Percentiles rank a stretch among this genome's conserved stretches.
phyloP scores from a whole-genome alignment of 1,140 invertebrate genomes.

The Hydropsyche tenuis region DNA sequence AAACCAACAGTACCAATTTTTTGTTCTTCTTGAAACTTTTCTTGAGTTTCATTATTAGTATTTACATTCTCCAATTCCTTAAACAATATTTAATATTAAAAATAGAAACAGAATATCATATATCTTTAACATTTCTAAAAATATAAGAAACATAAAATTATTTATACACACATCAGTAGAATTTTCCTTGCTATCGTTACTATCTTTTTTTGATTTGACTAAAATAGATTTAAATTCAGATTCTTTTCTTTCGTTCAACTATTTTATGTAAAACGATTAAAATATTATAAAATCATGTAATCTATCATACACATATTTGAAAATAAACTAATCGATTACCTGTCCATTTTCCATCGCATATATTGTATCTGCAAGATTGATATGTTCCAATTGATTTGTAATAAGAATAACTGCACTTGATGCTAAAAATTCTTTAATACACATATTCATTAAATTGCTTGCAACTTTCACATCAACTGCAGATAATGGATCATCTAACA shows the following conservation, averaged over 20 bases:
- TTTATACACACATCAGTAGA: too few relatives aligned
- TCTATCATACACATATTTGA: not conserved
- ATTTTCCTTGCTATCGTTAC: too few relatives aligned
- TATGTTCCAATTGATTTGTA: conserved; percentile 81
- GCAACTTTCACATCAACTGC: conserved; percentile 74
- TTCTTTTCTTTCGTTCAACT: too few relatives aligned
- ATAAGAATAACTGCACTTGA: conserved; percentile 72
- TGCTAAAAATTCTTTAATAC: conserved; percentile 61
- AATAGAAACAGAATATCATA: too few relatives aligned
- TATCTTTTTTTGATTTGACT: too few relatives aligned
- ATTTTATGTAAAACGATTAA: too few relatives aligned
- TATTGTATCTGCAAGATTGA: conserved; percentile 68
- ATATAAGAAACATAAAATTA: too few relatives aligned
- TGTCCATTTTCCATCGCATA: conserved; percentile 59
- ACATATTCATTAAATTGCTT: conserved; percentile 69
- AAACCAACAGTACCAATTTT: conserved; percentile 57
- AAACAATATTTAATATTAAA: too few relatives aligned
- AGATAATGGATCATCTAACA: conserved; percentile 79
- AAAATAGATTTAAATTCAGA: too few relatives aligned
- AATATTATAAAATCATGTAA: too few relatives aligned
- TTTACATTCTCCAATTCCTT: not conserved
- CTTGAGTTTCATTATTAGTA: conserved; percentile 50
- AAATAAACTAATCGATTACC: conserved; percentile 36
- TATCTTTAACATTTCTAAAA: too few relatives aligned
- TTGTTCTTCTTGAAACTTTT: conserved; percentile 55